Conservation (phyloP, 1,140 invertebrate genomes). For the Halesus radiatus region DNA sequence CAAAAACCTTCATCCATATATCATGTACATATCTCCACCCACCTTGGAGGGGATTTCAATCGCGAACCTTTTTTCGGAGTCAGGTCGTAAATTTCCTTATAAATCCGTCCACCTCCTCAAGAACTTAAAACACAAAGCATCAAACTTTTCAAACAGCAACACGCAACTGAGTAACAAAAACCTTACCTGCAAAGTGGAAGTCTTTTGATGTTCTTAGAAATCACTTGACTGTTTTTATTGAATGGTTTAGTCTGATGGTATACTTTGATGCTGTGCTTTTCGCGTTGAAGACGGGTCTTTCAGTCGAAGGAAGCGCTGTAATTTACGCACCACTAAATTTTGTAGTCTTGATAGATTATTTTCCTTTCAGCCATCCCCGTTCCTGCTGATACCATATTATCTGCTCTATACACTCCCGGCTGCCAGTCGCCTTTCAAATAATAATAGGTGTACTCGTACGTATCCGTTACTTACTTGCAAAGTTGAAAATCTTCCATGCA, state of each 20-base stretch:
- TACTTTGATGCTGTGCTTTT: not conserved
- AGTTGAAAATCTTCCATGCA: too few species aligned
- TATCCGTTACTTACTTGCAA: too few species aligned
- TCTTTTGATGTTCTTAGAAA: not conserved
- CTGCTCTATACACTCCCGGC: slow-evolving; percentile 7
- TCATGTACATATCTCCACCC: slow-evolving; percentile 30
- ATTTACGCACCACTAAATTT: slow-evolving; percentile 58
- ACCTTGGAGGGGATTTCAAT: slow-evolving; percentile 45
- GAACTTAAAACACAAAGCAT: not conserved
- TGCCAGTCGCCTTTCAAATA: not conserved
- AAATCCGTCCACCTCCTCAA: slow-evolving; percentile 54
- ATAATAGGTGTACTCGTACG: too few species aligned
- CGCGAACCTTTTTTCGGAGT: slow-evolving; percentile 52
- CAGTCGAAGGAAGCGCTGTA: slow-evolving; percentile 47
- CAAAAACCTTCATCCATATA: slow-evolving; percentile 4
- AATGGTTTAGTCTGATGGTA: not conserved
- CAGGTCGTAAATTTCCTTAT: slow-evolving; percentile 57
- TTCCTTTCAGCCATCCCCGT: slow-evolving; percentile 46
- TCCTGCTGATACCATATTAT: slow-evolving; percentile 34
- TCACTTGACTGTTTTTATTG: not conserved
- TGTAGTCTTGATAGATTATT: slow-evolving; percentile 57
- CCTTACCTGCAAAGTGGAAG: not conserved
- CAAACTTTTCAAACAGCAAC: not conserved
- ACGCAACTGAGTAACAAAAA: not conserved
- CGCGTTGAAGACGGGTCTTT: slow-evolving; percentile 17